These are phyloP conservation scores for Chrysemys picta DNA, from an alignment of 2,113 vertebrate genomes.

Conservation along the genomic window DNA sequence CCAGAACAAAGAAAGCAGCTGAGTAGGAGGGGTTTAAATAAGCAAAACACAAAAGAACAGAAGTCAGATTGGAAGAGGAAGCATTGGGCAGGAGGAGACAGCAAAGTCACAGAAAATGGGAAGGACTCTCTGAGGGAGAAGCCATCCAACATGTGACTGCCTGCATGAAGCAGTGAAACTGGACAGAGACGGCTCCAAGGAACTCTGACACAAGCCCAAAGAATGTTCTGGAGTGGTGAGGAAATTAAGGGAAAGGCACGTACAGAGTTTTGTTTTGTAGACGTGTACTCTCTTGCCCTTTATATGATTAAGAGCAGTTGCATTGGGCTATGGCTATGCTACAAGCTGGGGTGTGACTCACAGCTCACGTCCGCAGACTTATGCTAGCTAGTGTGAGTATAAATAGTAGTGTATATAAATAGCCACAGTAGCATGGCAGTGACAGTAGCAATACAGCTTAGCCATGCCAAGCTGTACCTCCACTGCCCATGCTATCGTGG, in stretches of 20 bases:
- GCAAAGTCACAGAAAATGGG: background rate
- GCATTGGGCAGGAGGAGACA: background rate
- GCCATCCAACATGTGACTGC: background rate
- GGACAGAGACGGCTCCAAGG: background rate
- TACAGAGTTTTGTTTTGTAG: background rate
- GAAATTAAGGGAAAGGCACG: background rate
- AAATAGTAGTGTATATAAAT: background rate
- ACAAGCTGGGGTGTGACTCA: background rate
- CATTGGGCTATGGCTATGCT: background rate
- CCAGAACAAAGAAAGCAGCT: background rate
- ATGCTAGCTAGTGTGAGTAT: background rate
- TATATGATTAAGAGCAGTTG: background rate
- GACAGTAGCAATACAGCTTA: background rate
- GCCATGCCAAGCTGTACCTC: background rate
- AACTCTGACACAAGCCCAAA: background rate
- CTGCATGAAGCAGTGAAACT: background rate
- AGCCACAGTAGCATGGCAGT: background rate
- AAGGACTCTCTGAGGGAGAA: background rate
- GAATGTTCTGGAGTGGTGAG: background rate
- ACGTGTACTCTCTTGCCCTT: background rate
- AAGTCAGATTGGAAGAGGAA: background rate
- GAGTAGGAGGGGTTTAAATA: background rate
- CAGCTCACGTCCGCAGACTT: background rate
- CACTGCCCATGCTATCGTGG: background rate
- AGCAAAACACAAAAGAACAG: background rate